Evolutionary conservation across 2,888 invertebrate species (phyloP).

Genomic region (Helobdella robusta): DNA sequence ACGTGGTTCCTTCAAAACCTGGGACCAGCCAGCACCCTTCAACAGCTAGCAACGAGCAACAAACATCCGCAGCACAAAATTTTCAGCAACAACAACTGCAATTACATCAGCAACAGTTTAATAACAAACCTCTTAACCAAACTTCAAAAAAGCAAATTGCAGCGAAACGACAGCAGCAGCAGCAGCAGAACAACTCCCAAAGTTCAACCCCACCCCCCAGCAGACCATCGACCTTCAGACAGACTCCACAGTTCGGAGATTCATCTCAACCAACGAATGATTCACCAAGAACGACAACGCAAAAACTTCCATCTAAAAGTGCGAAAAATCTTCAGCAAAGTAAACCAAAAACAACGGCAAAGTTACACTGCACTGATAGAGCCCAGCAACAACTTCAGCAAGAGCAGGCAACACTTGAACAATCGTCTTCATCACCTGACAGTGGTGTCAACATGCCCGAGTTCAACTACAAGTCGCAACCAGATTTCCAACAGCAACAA

Average conservation of each 20-base stretch:
- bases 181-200: too few species aligned
- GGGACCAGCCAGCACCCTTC: background rate
- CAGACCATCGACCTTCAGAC: background rate
- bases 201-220: too few species aligned
- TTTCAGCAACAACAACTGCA: background rate
- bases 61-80: background rate
- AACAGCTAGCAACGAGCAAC: background rate
- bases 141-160: too few species aligned
- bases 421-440: background rate
- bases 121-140: too few species aligned
- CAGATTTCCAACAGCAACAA: background rate
- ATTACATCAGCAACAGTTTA: background rate
- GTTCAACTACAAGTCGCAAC: background rate
- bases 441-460: background rate
- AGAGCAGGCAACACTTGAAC: background rate
- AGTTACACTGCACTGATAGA: too few species aligned
- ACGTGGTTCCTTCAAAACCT: background rate
- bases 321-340: background rate
- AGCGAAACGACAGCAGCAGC: too few species aligned
- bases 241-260: background rate
- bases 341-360: background rate
- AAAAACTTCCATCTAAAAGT: background rate
- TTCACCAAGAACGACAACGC: background rate
- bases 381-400: background rate
- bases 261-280: background rate